Evolutionary conservation across 2,888 invertebrate species (phyloP).

Genomic region (Drosophila quasianomalipes): DNA sequence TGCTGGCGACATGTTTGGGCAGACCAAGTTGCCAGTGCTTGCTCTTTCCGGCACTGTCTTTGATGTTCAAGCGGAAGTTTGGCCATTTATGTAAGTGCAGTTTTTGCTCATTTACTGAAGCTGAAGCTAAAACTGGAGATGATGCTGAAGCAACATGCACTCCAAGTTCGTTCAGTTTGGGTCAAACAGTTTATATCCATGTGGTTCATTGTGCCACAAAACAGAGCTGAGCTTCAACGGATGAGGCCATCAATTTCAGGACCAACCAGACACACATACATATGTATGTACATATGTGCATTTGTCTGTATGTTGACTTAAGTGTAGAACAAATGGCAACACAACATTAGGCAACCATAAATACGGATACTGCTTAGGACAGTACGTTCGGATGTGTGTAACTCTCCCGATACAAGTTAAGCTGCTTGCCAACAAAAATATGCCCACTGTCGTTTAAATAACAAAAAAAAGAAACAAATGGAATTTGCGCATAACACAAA

Average conservation of each 20-base stretch:
- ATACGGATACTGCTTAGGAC: constrained; percentile 43
- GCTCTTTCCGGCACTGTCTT: constrained; percentile 53
- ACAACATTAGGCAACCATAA: constrained; percentile 60
- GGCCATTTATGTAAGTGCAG: constrained; percentile 49
- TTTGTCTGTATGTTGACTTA: constrained; percentile 41
- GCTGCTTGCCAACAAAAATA: constrained; percentile 58
- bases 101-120: constrained; percentile 67
- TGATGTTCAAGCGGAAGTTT: constrained; percentile 52
- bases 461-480: constrained; percentile 36
- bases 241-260: constrained; percentile 38
- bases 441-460: constrained; percentile 42
- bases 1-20: constrained; percentile 56
- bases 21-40: constrained; percentile 38
- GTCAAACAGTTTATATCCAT: constrained; percentile 31
- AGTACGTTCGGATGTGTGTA: not conserved
- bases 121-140: constrained; percentile 28
- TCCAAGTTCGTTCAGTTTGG: constrained; percentile 15
- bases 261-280: not conserved
- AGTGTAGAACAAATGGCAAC: constrained; percentile 60
- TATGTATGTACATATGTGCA: constrained; percentile 1
- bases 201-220: constrained; percentile 52
- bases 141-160: constrained; percentile 14
- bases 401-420: constrained; percentile 42
- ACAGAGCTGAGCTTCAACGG: constrained; percentile 30
- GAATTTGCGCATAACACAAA: constrained; percentile 16